Percentiles rank a stretch among this genome's conserved stretches.
These are phyloP conservation scores for Drosophila erecta DNA, from an alignment of 1,140 invertebrate genomes.

Conservation along the genomic window DNA sequence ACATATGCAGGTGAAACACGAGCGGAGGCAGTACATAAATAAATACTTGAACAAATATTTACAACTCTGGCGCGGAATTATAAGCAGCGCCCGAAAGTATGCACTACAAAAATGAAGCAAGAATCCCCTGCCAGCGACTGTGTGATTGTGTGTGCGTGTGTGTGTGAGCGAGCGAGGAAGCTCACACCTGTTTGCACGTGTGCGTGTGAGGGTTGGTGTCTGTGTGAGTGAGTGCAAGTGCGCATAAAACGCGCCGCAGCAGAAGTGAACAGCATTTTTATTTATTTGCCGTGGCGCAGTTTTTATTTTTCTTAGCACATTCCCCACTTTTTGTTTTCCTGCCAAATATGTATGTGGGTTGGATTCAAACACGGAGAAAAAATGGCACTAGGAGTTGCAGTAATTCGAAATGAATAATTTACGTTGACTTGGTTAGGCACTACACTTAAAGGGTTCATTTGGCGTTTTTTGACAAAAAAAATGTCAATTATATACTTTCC, in stretches of 20 bases:
- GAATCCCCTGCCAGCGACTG: neutral
- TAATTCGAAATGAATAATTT: constrained; percentile 10
- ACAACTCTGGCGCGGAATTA: constrained; percentile 77
- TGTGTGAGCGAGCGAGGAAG: constrained; percentile 1
- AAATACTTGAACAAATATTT: constrained; percentile 82
- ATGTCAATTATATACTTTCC: too few species aligned
- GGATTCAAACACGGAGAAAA: constrained; percentile 35
- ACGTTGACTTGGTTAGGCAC: neutral
- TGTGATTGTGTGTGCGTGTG: neutral
- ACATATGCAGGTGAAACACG: constrained; percentile 19
- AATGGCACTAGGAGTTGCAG: neutral
- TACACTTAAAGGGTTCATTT: neutral
- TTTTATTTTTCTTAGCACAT: constrained; percentile 56
- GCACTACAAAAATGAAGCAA: constrained; percentile 69
- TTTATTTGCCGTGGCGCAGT: constrained; percentile 72
- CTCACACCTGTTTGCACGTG: constrained; percentile 69
- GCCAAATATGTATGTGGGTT: constrained; percentile 50
- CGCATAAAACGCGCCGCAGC: constrained; percentile 74
- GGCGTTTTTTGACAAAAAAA: too few species aligned
- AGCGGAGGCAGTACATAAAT: constrained; percentile 71
- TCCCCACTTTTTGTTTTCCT: constrained; percentile 26
- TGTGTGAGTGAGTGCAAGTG: constrained; percentile 46
- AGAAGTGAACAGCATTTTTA: constrained; percentile 78
- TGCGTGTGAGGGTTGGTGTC: constrained; percentile 15
- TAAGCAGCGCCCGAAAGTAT: constrained; percentile 76